phyloP scores from a whole-genome alignment of 2,888 invertebrate genomes.

The Nomada hirtipes region DNA sequence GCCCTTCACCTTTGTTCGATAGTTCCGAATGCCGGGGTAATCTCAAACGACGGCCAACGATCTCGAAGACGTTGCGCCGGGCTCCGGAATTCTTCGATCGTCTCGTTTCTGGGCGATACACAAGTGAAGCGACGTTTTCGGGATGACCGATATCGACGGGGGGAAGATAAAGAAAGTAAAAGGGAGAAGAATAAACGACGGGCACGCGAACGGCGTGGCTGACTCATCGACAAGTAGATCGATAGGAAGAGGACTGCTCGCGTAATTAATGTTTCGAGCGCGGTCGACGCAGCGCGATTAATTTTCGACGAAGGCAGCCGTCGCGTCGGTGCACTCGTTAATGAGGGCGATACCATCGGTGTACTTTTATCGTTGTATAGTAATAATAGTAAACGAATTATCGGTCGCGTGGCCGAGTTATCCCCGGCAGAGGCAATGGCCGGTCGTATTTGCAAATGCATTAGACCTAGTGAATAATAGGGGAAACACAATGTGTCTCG shows the following conservation, averaged over 20 bases:
- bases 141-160: slow-evolving; percentile 28
- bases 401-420: slow-evolving; percentile 26
- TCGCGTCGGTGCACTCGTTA: slow-evolving; percentile 40
- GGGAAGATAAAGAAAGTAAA: too few relatives aligned
- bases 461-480: slow-evolving; percentile 62
- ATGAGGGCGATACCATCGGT: slow-evolving; percentile 48
- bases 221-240: slow-evolving; percentile 35
- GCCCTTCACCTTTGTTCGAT: slow-evolving; percentile 62
- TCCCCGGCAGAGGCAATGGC: slow-evolving; percentile 6
- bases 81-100: too few relatives aligned
- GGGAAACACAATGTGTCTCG: slow-evolving; percentile 17
- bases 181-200: slow-evolving; percentile 34
- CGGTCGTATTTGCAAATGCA: slow-evolving; percentile 57
- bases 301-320: slow-evolving; percentile 37
- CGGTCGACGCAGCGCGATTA: slow-evolving; percentile 36
- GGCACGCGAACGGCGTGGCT: slow-evolving; percentile 1
- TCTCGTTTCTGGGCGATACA: slow-evolving; percentile 13
- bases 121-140: slow-evolving; percentile 37
- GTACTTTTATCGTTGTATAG: slow-evolving; percentile 64
- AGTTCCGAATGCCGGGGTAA: slow-evolving; percentile 34
- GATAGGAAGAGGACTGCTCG: slow-evolving; percentile 34
- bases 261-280: slow-evolving; percentile 55
- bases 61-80: slow-evolving; percentile 9
- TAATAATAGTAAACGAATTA: slow-evolving; percentile 62
- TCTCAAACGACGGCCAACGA: slow-evolving; percentile 10